Base-by-base conservation (phyloP, 2,888 invertebrate species). In the Dinocampus coccinellae region DNA sequence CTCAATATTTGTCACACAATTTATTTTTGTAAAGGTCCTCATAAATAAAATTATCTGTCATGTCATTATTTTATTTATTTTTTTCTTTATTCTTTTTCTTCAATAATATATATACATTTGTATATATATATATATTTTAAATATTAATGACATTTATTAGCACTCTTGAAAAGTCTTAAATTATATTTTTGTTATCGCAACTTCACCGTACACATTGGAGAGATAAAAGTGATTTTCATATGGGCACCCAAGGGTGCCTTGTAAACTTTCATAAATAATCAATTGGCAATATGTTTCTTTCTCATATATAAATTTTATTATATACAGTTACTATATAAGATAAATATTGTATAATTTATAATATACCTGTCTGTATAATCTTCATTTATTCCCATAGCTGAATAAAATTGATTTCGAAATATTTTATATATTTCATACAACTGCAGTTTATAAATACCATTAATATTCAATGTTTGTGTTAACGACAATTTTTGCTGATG, bases 191-290 rank as follows among this genome's bases (percentile, higher is more conserved):
- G 47, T 47, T 63, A 63, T 63, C 39, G 47, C 47, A 47, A 47
- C 16, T 47, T 16, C 16, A 47, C 47, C 16, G 47, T 3, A 20
- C 47, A 47, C 16, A 47, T 47, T 16, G 29, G 20, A 47, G 29
- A 52, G 47, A 66, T 58, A 65, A 36, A 33, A 60, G 42, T 22
- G 64, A 33, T 36, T 39, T 20, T 68, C 47, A 39, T 57, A 47
- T 61, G 33, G 42, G 69, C 64, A 70, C 65, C 73, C 76, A 71
- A 34, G 75, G 70, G 76, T 73, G 72, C 69, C 65, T 69, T 57
- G 34, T 65, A 52, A 58, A 52, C 60, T 57, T n/a, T 74, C 79
- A 81, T 84, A 83, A 84, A 84, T 81, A 82, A 83, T 82, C 80
- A 78, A 81, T 83, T 83, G 79, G 80, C 74, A 75, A 81, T 83